A percentile compares a stretch with the other conserved stretches of the same genome.
phyloP scores from a whole-genome alignment of 2,888 invertebrate species.

The Polydrusus pterygomalis region DNA sequence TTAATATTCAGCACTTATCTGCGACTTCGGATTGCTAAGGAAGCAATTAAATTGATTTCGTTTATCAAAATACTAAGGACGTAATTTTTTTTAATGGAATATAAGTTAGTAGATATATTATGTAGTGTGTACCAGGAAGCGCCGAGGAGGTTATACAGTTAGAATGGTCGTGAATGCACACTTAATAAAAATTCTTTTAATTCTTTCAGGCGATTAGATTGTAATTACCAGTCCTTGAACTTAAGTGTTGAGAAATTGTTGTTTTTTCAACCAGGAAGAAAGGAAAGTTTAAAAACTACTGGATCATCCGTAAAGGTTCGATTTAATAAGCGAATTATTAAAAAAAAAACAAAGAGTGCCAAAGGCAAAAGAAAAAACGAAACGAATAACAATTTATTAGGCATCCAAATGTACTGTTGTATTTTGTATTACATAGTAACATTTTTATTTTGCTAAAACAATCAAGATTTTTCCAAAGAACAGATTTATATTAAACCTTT shows the following conservation, averaged over 20 bases:
- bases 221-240: slow-evolving; percentile 43
- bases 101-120: slow-evolving; percentile 15
- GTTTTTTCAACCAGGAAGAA: slow-evolving; percentile 36
- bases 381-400: too few relatives aligned
- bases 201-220: slow-evolving; percentile 40
- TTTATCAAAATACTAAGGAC: background rate
- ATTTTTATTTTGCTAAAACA: too few relatives aligned
- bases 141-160: slow-evolving; percentile 22
- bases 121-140: slow-evolving; percentile 31
- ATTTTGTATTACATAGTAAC: too few relatives aligned
- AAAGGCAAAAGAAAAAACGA: too few relatives aligned
- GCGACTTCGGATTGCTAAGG: background rate
- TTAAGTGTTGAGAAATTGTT: slow-evolving; percentile 30
- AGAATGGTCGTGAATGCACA: slow-evolving; percentile 27
- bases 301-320: slow-evolving; percentile 23
- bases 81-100: slow-evolving; percentile 1
- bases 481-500: too few relatives aligned
- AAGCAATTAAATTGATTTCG: background rate
- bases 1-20: too few relatives aligned
- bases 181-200: slow-evolving; percentile 41
- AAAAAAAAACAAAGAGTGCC: too few relatives aligned
- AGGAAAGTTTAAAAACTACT: slow-evolving; percentile 6
- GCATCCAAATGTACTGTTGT: too few relatives aligned
- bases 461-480: too few relatives aligned
- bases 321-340: background rate